Base-by-base conservation (phyloP, 1,140 invertebrate species). In the Druon quercuslanigerum region DNA sequence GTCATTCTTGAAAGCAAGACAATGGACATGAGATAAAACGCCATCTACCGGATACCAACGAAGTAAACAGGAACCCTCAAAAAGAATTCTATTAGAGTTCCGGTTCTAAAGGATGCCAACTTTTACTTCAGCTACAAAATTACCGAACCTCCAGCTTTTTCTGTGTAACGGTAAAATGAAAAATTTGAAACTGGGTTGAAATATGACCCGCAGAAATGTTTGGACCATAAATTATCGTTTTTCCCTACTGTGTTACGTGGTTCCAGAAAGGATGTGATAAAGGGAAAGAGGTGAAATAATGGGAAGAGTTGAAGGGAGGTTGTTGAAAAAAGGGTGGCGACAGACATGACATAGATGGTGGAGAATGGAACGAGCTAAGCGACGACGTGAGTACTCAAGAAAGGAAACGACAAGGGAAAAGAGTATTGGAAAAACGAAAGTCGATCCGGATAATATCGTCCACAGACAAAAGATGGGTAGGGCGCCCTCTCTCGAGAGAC, bases 371-470 rank as follows among this genome's bases (percentile, higher is more conserved):
- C 14, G 25, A 72, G 40, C n/a, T n/a, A 51, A 46, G 40, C 40
- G 6, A 57, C 51, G 60, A 56, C 17, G 51, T 70, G 50, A 72
- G 50, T 71, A 19, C 16, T 66, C 14, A 16, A 54, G 16, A 12
- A 54, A 56, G 19, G 51, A 57, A 46, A 73, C 19, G 51, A 51
- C 20, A 75, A 60, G 57, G 71, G 50, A 33, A 57, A 72, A 50
- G 50, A 57, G 54, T 71, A 73, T 74, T 72, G 76, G 66, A 51
- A 75, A 50, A 81, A 76, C 73, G 56, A 13, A 54, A 72, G 51
- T 74, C 73, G 72, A 77, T 83, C 76, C 74, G 72, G 54, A 19
- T 76, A 50, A 75, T 77, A 79, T 78, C 25, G 51, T 20, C 56
- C 46, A 76, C 75, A 79, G 51, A 76, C 40, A 78, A 76, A 78